Base-by-base conservation (phyloP, 2,113 vertebrate genomes). In the Pyxicephalus adspersus region DNA sequence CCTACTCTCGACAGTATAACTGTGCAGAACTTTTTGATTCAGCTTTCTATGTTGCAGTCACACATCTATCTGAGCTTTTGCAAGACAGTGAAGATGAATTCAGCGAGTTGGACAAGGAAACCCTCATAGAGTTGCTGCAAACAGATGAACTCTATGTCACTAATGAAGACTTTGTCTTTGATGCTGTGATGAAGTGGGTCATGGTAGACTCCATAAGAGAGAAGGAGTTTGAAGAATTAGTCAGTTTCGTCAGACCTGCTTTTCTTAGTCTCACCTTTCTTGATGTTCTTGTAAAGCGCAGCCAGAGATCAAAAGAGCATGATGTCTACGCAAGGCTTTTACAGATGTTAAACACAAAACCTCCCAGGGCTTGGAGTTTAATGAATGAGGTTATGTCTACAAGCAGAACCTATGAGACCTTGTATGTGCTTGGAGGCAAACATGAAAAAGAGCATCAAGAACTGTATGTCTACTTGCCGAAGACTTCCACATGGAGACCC, bases 381-480 rank as follows among this genome's bases (percentile, higher is more conserved):
- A 85, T 70, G 0, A 83, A 87, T 19, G 90, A 89, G 16, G 9
- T 86, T 64, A 86, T 85, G 58, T 51, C 0, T 0, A 81, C 89
- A 31, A 85, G 87, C n/a, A 87, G 91, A 31, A 89, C 89, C 31
- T 92, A 88, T 23, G 95, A 97, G 61, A 92, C 89, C 29, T 86
- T 97, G 0, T 96, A 92, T 20, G 84, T 95, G 52, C 87, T 97
- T 80, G 96, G 95, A 29, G 96, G 96, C 34, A 91, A 91, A 64
- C 95, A 95, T 7, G 93, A 96, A 84, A 87, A 90, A 50, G 93
- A 96, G 9, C 87, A 93, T 72, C 96, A 97, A 87, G 84, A 89
- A 26, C 85, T 96, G 2, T 94, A 94, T 81, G 91, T 94, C 77
- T 96, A 95, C 83, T 89, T 93, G 17, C 95, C 95, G 4, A 91